phyloP scores from a whole-genome alignment of 1,140 invertebrate genomes.

The Drosophila auraria region DNA sequence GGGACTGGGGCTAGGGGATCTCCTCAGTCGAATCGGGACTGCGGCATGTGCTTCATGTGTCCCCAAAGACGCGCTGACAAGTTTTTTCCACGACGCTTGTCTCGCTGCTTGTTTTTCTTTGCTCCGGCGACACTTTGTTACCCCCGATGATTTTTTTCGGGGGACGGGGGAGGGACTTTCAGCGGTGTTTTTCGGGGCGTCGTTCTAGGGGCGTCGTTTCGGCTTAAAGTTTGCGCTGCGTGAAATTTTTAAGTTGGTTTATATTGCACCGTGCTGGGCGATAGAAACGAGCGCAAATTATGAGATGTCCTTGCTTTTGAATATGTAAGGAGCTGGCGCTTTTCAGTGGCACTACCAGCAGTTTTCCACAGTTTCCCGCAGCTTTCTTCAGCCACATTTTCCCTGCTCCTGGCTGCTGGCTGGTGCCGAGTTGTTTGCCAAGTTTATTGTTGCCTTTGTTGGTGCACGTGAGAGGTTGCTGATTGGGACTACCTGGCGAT shows the following conservation, averaged over 20 bases:
- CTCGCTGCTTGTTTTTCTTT: conserved; percentile 40
- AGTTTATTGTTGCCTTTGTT: conserved; percentile 57
- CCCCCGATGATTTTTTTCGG: neutral
- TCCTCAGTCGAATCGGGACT: conserved; percentile 27
- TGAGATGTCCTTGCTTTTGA: conserved; percentile 59
- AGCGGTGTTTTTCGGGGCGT: neutral
- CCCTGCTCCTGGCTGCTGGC: neutral
- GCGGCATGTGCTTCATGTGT: conserved; percentile 59
- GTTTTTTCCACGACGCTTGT: conserved; percentile 41
- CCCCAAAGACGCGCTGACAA: conserved; percentile 57
- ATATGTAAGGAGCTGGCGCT: conserved; percentile 40
- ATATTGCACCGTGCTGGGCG: conserved; percentile 45
- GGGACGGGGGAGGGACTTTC: neutral
- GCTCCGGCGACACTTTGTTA: conserved; percentile 40
- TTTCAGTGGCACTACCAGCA: neutral
- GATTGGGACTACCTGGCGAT: conserved; percentile 55
- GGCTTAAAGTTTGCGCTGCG: conserved; percentile 59
- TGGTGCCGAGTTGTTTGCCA: conserved; percentile 53
- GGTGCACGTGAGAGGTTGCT: conserved; percentile 49
- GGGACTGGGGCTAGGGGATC: neutral
- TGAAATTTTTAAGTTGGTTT: conserved; percentile 67
- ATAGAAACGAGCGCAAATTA: conserved; percentile 52
- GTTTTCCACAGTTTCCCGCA: neutral
- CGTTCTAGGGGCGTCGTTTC: neutral
- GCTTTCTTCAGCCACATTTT: conserved; percentile 1